Evolutionary conservation across 2,797 vertebrate species (phyloP).

Genomic region (Sebastes itinus): DNA sequence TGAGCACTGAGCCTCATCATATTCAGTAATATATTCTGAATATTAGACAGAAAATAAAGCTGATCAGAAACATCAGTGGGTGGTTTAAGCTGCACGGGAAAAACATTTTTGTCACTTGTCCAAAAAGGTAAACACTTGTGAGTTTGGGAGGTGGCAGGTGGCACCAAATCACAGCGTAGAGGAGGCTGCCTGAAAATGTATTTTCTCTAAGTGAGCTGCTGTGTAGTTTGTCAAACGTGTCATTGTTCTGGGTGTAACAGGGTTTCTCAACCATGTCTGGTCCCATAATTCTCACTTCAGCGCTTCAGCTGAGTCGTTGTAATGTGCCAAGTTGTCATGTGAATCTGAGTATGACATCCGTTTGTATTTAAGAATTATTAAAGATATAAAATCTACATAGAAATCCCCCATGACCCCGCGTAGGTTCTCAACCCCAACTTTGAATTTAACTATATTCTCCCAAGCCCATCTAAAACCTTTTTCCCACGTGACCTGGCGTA

Average conservation of each 20-base stretch:
- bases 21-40: neutral
- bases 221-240: neutral
- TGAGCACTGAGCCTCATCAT: neutral
- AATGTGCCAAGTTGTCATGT: neutral
- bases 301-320: neutral
- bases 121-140: neutral
- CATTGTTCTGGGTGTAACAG: neutral
- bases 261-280: neutral
- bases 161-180: neutral
- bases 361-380: neutral
- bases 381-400: neutral
- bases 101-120: neutral
- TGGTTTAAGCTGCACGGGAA: neutral
- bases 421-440: neutral
- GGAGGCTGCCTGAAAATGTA: neutral
- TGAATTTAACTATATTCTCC: no score
- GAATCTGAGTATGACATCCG: neutral
- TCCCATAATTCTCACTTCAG: neutral
- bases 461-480: no score
- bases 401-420: neutral
- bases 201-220: neutral
- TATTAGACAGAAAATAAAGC: neutral
- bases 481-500: fast-evolving
- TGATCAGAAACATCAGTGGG: neutral
- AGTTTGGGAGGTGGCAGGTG: neutral